Conservation (phyloP, 2,888 invertebrate genomes). For the Clusia tigrina region DNA sequence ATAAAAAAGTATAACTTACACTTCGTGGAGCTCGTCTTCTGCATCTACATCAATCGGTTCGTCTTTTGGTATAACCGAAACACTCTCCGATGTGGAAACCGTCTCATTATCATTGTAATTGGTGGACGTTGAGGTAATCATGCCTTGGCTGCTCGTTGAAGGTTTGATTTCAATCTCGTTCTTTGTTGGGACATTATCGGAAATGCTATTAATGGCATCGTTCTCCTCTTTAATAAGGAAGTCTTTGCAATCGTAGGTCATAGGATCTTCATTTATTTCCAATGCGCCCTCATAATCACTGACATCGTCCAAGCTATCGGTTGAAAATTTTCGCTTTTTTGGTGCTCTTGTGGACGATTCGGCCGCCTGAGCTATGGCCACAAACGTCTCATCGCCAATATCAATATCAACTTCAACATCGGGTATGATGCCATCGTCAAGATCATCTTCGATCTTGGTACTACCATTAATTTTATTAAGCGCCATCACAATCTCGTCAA, state of each 20-base stretch:
- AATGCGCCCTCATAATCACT: constrained; percentile 21
- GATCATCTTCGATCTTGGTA: constrained; percentile 18
- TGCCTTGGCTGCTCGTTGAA: not conserved
- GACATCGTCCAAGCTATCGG: constrained; percentile 15
- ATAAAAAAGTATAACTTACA: constrained; percentile 10
- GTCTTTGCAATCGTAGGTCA: constrained; percentile 39
- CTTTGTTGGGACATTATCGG: constrained; percentile 14
- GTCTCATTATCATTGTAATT: constrained; percentile 39
- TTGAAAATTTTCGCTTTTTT: constrained; percentile 40
- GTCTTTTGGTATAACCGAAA: constrained; percentile 55
- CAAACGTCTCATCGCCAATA: constrained; percentile 40
- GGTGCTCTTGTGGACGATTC: constrained; percentile 17
- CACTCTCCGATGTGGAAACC: constrained; percentile 40
- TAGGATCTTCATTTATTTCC: not conserved
- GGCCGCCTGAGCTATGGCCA: constrained; percentile 26
- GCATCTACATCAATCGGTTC: constrained; percentile 63
- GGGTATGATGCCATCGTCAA: constrained; percentile 36
- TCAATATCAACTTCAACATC: constrained; percentile 45
- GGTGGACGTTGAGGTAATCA: constrained; percentile 1
- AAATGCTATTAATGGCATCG: constrained; percentile 17
- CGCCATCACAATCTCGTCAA: constrained; percentile 27
- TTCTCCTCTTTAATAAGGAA: constrained; percentile 46
- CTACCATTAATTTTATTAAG: too few relatives aligned
- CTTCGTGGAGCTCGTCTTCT: constrained; percentile 38
- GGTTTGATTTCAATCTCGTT: constrained; percentile 18